These are phyloP conservation scores for Rhyacophila brunnea DNA, from an alignment of 1,140 invertebrate species.

Conservation along the genomic window DNA sequence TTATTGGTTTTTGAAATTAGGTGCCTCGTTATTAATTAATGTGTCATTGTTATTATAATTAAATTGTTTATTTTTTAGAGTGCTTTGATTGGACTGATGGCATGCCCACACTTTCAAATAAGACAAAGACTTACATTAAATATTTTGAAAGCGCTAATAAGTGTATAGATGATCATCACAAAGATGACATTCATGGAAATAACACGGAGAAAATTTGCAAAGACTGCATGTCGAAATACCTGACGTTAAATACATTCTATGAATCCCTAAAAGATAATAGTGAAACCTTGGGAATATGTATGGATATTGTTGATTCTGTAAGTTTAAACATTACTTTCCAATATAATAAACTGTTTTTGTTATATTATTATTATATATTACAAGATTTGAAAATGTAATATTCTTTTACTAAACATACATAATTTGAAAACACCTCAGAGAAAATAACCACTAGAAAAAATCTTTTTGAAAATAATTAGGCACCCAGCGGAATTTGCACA, in stretches of 20 bases:
- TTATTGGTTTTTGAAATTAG: too few relatives aligned
- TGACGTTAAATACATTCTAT: constrained; percentile 54
- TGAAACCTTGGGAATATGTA: constrained; percentile 56
- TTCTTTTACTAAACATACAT: background rate
- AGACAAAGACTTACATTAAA: constrained; percentile 49
- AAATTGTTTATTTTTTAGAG: constrained; percentile 47
- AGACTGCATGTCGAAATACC: constrained; percentile 54
- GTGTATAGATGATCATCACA: constrained; percentile 48
- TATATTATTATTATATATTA: background rate
- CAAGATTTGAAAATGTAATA: background rate
- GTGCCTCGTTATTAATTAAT: too few relatives aligned
- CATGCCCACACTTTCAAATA: constrained; percentile 46
- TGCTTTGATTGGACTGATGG: constrained; percentile 52
- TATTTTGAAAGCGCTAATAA: constrained; percentile 47
- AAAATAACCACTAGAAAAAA: too few relatives aligned
- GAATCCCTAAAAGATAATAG: constrained; percentile 55
- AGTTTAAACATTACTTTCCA: constrained; percentile 34
- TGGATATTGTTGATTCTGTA: constrained; percentile 61
- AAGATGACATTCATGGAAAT: constrained; percentile 31
- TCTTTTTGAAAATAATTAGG: background rate
- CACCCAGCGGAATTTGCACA: background rate
- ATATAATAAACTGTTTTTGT: background rate
- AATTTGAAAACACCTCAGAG: background rate
- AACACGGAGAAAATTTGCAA: constrained; percentile 48
- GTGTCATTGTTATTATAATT: too few relatives aligned